A percentile compares a stretch with the other conserved stretches of the same genome.
These are phyloP conservation scores for Notarius quadriscutis DNA, from an alignment of 2,113 vertebrate genomes.

Conservation along the genomic window DNA sequence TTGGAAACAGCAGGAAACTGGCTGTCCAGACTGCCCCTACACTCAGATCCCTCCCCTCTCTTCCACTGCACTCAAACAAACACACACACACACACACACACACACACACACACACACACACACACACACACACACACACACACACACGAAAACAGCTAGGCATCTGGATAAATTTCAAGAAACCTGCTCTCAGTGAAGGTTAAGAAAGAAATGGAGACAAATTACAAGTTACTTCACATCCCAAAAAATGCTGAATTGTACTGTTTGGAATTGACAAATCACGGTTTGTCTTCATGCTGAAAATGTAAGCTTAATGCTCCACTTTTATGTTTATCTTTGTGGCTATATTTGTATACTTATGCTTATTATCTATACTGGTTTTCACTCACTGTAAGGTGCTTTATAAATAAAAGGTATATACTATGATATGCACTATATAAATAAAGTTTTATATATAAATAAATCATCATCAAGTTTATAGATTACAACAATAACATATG, in stretches of 20 bases:
- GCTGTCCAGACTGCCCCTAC: slow-evolving; percentile 34
- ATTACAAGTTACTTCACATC: not conserved
- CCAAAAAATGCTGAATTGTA: not conserved
- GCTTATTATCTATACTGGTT: not conserved
- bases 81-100: too few species aligned
- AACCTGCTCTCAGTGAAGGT: slow-evolving; percentile 27
- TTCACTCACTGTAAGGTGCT: not conserved
- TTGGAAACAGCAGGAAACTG: slow-evolving; percentile 49
- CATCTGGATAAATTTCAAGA: slow-evolving; percentile 32
- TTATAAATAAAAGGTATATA: not conserved
- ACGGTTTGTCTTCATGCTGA: not conserved
- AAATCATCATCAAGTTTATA: not conserved
- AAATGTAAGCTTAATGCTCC: not conserved
- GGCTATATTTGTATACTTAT: not conserved
- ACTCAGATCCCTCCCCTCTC: slow-evolving; percentile 5
- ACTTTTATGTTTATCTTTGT: not conserved
- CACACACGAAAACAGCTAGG: not conserved
- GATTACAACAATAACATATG: not conserved
- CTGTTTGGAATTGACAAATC: not conserved
- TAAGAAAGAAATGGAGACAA: slow-evolving; percentile 10
- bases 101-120: not conserved
- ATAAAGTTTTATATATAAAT: not conserved
- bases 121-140: slow-evolving; percentile 5
- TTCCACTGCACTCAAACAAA: not conserved
- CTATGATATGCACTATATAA: not conserved